These are phyloP conservation scores for Clivina fossor DNA, from an alignment of 2,888 invertebrate species.

Conservation along the genomic window DNA sequence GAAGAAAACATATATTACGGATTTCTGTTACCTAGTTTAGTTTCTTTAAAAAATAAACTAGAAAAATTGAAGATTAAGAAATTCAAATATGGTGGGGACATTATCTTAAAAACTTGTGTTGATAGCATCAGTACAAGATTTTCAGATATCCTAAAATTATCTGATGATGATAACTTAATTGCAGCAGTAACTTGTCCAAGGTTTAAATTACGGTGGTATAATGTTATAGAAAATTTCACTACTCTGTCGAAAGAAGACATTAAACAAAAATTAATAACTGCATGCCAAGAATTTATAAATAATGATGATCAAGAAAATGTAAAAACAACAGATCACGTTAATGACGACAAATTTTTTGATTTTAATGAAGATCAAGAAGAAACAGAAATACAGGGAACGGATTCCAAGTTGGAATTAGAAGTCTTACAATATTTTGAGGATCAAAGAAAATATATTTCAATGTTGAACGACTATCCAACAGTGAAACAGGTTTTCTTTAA, in stretches of 20 bases:
- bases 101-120: background rate
- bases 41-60: slow-evolving; percentile 16
- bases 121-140: background rate
- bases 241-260: background rate
- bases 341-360: slow-evolving; percentile 7
- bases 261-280: slow-evolving; percentile 4
- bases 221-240: background rate
- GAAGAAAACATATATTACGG: slow-evolving; percentile 32
- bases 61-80: background rate
- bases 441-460: background rate
- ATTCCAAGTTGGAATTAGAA: slow-evolving; percentile 6
- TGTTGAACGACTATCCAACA: slow-evolving; percentile 1
- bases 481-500: slow-evolving; percentile 3
- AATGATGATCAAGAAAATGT: background rate
- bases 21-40: slow-evolving; percentile 16
- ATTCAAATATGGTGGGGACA: slow-evolving; percentile 1
- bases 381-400: background rate
- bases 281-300: background rate
- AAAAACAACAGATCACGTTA: background rate
- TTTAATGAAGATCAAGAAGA: background rate
- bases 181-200: slow-evolving; percentile 1
- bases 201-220: slow-evolving; percentile 9
- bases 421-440: slow-evolving; percentile 7
- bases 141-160: background rate
- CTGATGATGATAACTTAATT: slow-evolving; percentile 11